Evolutionary conservation across 2,888 invertebrate species (phyloP), one percentile per base, ranked within the genome.

Genomic region (Dugesia japonica): DNA sequence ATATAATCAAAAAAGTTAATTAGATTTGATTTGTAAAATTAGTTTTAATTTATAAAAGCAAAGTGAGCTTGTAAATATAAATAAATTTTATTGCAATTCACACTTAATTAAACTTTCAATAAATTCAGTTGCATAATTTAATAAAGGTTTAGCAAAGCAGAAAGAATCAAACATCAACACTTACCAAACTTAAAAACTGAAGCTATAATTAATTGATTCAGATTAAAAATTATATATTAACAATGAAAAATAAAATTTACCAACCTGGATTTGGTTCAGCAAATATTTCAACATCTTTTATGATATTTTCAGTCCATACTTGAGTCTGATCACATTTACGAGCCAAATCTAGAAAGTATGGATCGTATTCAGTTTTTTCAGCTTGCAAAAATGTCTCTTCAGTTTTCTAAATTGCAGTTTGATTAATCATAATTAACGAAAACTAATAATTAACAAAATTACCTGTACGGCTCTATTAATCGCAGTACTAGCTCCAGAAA

Each of bases 331-430:
- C 92, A n/a, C 91, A 90, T 78, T 91, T 87, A 81, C 90, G 89
- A 77, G 91, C 88, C 72, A 93, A 86, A 83, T 89, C 89, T 84
- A 93, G 92, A 85, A 92, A 91, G 83, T 92, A 91, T 28, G 90
- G 89, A 87, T 94, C 93, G 38, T 92, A 87, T 84, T 92, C 92
- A 7, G 93, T 94, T 85, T 91, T 91, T 83, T 93, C 93, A 0
- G 92, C 90, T 73, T 91, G 90, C 42, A 92, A 92, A 77, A 94
- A 86, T 81, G 91, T 92, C 85, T 94, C 93, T 85, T 93, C 93
- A 0, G 93, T 92, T 74, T 74, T 74, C 74, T 74, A 74, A 71
- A 38, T 13, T 20, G 56, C n/a, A 56, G n/a, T n/a, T n/a, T n/a
- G n/a, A n/a, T n/a, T n/a, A n/a, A n/a, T n/a, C n/a, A n/a, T n/a